These are phyloP conservation scores for Sebastes cheni DNA, from an alignment of 2,797 vertebrate species.

Conservation along the genomic window DNA sequence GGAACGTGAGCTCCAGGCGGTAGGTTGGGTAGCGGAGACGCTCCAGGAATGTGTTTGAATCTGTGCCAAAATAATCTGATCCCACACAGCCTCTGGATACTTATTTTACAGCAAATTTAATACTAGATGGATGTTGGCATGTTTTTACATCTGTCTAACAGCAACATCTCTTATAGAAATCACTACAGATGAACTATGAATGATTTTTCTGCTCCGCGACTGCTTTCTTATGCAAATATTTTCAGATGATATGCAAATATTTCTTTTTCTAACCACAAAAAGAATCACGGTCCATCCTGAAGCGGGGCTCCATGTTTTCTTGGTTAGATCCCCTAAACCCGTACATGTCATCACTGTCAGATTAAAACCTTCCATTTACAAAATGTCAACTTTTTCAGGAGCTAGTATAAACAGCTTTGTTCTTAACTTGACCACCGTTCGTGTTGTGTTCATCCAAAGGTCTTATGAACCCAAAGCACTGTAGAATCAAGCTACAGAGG, in stretches of 20 bases:
- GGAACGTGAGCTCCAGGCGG: conserved; percentile 95
- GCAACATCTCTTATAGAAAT: conserved; percentile 4
- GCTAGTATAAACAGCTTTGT: conserved; percentile 37
- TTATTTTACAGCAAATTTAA: conserved; percentile 34
- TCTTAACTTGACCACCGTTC: conserved; percentile 16
- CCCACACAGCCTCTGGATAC: conserved; percentile 20
- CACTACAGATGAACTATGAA: conserved; percentile 7
- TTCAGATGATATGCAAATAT: conserved; percentile 47
- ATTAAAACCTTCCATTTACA: conserved; percentile 47
- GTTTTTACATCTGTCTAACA: conserved; percentile 7
- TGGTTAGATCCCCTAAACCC: conserved; percentile 33
- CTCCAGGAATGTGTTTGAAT: conserved; percentile 35
- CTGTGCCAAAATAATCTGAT: conserved; percentile 29
- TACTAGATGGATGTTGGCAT: conserved; percentile 13
- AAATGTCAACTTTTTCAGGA: conserved; percentile 35
- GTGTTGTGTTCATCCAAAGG: conserved; percentile 37
- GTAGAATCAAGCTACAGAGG: not conserved
- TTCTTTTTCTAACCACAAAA: conserved; percentile 45
- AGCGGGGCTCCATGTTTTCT: conserved; percentile 41
- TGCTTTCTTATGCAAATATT: conserved; percentile 35
- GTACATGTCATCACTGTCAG: conserved; percentile 50
- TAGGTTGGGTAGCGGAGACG: conserved; percentile 65
- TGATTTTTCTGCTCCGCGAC: conserved; percentile 28
- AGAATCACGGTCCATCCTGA: not conserved
- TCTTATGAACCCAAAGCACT: conserved; percentile 20